Evolutionary conservation across 1,140 invertebrate species (phyloP).

Genomic region (Penaeus japonicus): DNA sequence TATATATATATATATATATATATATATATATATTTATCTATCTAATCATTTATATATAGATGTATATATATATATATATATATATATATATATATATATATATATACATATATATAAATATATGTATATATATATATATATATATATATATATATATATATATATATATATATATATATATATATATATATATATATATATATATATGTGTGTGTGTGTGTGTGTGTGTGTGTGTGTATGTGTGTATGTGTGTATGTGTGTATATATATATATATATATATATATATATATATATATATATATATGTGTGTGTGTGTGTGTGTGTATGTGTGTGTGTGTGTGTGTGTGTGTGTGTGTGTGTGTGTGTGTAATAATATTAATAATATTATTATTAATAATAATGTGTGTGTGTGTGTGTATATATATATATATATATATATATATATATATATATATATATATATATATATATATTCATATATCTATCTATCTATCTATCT

Average conservation of each 20-base stretch:
- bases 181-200: background rate
- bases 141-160: slow-evolving; percentile 6
- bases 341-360: too few species aligned
- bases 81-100: slow-evolving; percentile 6
- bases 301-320: too few species aligned
- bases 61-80: slow-evolving; percentile 1
- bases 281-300: too few species aligned
- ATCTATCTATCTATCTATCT: background rate
- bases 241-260: too few species aligned
- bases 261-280: too few species aligned
- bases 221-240: too few species aligned
- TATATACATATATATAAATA: background rate
- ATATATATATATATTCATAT: background rate
- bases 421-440: background rate
- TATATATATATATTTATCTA: background rate
- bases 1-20: too few species aligned
- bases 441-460: background rate
- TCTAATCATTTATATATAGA: background rate
- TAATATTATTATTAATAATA: too few species aligned
- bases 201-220: too few species aligned
- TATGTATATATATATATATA: background rate
- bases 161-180: background rate
- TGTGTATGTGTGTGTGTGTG: too few species aligned
- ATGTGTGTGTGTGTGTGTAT: background rate
- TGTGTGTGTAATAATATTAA: too few species aligned